Conservation (phyloP, 1,140 invertebrate species). For the Eumeta japonica region DNA sequence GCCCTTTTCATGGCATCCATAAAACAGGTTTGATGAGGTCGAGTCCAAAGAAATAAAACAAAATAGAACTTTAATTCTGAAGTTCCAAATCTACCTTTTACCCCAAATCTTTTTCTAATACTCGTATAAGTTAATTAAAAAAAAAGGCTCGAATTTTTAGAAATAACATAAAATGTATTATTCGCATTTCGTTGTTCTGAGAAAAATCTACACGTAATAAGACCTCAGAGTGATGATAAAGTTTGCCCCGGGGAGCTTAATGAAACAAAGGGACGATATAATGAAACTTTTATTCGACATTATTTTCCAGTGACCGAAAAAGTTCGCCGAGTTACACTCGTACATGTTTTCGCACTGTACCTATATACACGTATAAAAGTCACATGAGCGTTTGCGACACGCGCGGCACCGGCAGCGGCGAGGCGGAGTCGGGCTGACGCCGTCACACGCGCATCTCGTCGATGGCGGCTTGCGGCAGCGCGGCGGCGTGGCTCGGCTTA, state of each 20-base stretch:
- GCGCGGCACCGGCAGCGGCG: background rate
- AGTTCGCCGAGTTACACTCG: conserved; percentile 17
- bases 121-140: no score
- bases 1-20: background rate
- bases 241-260: no score
- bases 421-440: conserved; percentile 25
- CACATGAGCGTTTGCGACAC: background rate
- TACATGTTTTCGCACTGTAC: no score
- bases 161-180: no score
- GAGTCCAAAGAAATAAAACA: conserved; percentile 5
- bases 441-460: conserved; percentile 85
- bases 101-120: no score
- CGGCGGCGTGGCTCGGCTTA: conserved; percentile 31
- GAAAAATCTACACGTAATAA: no score
- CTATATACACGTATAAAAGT: background rate
- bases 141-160: no score
- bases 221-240: no score
- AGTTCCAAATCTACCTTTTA: no score
- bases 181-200: no score
- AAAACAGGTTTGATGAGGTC: background rate
- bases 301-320: conserved; percentile 33
- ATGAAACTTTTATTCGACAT: conserved; percentile 34
- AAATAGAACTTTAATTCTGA: conserved; percentile 9
- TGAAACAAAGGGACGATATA: conserved; percentile 13
- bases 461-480: conserved; percentile 72